Conservation (phyloP, 2,113 vertebrate genomes). For the Polypterus bichir region DNA sequence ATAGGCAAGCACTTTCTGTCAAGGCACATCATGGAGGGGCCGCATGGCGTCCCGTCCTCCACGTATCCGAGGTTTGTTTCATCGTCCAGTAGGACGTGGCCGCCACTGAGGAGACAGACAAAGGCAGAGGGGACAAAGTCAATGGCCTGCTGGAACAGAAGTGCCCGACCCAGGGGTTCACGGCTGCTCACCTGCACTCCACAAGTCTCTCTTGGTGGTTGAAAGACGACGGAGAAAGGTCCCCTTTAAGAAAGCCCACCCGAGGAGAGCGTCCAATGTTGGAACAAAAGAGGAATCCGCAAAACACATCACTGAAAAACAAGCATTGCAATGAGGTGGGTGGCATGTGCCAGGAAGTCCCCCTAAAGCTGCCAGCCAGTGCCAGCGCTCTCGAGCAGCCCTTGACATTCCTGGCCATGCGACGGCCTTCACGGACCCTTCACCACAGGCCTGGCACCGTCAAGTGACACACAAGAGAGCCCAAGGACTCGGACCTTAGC, state of each 20-base stretch:
- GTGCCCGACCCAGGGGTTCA: not conserved
- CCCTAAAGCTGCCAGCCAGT: too few relatives aligned
- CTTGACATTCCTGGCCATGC: too few relatives aligned
- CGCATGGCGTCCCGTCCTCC: slow-evolving; percentile 91
- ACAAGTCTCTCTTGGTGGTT: slow-evolving; percentile 86
- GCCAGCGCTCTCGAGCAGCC: too few relatives aligned
- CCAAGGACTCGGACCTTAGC: too few relatives aligned
- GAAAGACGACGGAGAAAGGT: slow-evolving; percentile 80
- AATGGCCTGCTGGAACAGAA: not conserved
- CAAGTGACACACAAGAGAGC: too few relatives aligned
- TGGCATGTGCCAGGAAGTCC: too few relatives aligned
- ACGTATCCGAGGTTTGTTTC: slow-evolving; percentile 94
- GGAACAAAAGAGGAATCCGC: slow-evolving; percentile 86
- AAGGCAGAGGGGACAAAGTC: slow-evolving; percentile 6
- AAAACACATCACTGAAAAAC: slow-evolving; percentile 81
- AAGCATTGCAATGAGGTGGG: slow-evolving; percentile 5
- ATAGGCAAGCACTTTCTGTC: slow-evolving; percentile 93
- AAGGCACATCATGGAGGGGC: slow-evolving; percentile 98
- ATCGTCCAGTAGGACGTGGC: slow-evolving; percentile 89
- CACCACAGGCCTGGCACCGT: too few relatives aligned
- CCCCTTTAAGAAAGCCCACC: slow-evolving; percentile 84
- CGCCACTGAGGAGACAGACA: slow-evolving; percentile 54
- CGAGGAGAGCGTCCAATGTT: slow-evolving; percentile 75
- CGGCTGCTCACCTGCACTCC: slow-evolving; percentile 75
- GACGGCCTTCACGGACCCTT: too few relatives aligned